These are phyloP conservation scores for Ctenopoma kingsleyae DNA, from an alignment of 2,797 vertebrate genomes.

Conservation along the genomic window DNA sequence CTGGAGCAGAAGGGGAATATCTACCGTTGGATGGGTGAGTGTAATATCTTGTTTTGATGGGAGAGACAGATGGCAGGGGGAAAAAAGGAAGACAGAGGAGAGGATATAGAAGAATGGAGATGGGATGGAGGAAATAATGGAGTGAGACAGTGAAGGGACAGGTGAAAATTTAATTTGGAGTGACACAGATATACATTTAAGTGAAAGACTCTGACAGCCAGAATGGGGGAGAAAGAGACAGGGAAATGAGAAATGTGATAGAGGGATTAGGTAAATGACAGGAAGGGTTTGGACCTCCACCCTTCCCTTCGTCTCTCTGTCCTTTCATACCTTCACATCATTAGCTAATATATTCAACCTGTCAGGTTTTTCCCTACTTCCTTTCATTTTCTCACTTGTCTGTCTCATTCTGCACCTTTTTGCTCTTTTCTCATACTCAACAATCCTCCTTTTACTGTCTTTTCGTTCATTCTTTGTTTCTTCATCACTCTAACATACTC, in stretches of 20 bases:
- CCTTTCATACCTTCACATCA: conserved; percentile 46
- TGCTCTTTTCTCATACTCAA: conserved; percentile 8
- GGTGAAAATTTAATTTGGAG: conserved; percentile 59
- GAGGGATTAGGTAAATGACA: conserved; percentile 69
- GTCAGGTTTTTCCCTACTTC: conserved; percentile 19
- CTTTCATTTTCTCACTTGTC: not conserved
- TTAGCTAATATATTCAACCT: conserved; percentile 43
- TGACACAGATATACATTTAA: conserved; percentile 59
- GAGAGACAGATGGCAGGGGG: conserved; percentile 39
- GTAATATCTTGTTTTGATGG: conserved; percentile 63
- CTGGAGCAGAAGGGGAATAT: conserved; percentile 33
- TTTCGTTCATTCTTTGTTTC: conserved; percentile 16
- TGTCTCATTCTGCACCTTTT: conserved; percentile 3
- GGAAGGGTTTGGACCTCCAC: conserved; percentile 51
- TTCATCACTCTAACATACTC: not conserved
- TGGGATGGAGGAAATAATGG: conserved; percentile 56
- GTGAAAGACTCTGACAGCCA: conserved; percentile 46
- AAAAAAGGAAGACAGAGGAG: conserved; percentile 18
- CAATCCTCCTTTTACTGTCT: not conserved
- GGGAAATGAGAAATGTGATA: conserved; percentile 60
- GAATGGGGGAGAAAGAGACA: conserved; percentile 47
- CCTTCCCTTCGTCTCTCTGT: conserved; percentile 38
- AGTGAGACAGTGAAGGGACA: conserved; percentile 54
- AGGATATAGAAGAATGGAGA: conserved; percentile 29
- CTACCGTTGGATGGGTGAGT: conserved; percentile 25